These are phyloP conservation scores for Apaloderma vittatum DNA, from an alignment of 2,113 vertebrate species.

Conservation along the genomic window DNA sequence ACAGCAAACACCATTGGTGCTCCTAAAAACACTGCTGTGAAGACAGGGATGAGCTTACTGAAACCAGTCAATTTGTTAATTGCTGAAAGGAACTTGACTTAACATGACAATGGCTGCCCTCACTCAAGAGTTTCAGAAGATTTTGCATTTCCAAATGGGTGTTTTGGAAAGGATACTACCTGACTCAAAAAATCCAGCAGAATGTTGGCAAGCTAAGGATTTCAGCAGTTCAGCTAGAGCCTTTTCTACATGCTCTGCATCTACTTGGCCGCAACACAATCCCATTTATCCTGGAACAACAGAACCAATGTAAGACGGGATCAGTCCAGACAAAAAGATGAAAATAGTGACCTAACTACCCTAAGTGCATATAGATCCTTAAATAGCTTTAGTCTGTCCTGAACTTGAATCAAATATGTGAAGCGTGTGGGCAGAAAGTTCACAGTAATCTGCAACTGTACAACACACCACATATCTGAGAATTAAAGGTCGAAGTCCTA, in stretches of 20 bases:
- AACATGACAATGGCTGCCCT: not conserved
- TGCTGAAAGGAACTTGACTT: not conserved
- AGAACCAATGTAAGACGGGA: not conserved
- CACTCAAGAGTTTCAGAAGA: constrained; percentile 13
- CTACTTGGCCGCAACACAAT: constrained; percentile 20
- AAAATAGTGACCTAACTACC: not conserved
- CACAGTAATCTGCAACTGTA: not conserved
- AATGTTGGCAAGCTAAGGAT: constrained; percentile 5
- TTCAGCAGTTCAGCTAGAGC: not conserved
- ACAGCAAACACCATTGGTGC: not conserved
- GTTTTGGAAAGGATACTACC: constrained; percentile 18
- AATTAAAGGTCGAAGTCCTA: not conserved
- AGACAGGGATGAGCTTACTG: not conserved
- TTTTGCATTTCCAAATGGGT: not conserved
- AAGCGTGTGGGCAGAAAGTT: not conserved
- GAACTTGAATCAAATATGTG: not conserved
- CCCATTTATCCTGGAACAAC: constrained; percentile 1
- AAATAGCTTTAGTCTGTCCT: not conserved
- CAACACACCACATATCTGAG: not conserved
- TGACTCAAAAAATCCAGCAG: constrained; percentile 28
- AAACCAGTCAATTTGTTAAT: constrained; percentile 14
- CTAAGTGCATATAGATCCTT: not conserved
- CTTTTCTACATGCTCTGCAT: not conserved
- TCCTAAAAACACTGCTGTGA: not conserved
- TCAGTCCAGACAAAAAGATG: not conserved